Conservation (phyloP, 2,888 invertebrate species). For the Pristionchus entomophagus region DNA sequence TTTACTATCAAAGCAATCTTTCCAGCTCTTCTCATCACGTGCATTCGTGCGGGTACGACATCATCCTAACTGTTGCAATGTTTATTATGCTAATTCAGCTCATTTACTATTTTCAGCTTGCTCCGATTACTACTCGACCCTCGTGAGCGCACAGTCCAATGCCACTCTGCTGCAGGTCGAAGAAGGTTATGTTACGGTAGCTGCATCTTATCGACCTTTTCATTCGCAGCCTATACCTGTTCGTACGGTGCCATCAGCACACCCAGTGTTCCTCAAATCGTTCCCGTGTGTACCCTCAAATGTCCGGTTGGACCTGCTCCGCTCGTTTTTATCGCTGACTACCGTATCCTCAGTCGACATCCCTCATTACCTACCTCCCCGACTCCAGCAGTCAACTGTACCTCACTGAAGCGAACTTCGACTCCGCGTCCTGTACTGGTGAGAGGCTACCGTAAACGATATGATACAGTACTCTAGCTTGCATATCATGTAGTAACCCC, state of each 20-base stretch:
- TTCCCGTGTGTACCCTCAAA: neutral
- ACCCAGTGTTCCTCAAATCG: neutral
- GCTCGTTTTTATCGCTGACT: neutral
- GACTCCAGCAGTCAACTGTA: neutral
- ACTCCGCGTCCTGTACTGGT: neutral
- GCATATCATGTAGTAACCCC: too few relatives aligned
- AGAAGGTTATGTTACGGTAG: neutral
- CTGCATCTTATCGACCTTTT: neutral
- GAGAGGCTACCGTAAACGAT: neutral
- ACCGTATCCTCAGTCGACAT: neutral
- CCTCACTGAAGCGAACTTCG: neutral
- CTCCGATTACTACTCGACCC: constrained; percentile 9
- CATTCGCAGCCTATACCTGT: neutral
- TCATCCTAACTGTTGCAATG: too few relatives aligned
- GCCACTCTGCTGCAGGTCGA: neutral
- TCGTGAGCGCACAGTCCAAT: neutral
- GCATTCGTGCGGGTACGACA: neutral
- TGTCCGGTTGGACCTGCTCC: neutral
- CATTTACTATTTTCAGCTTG: constrained; percentile 1
- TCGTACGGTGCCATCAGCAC: neutral
- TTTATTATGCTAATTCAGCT: too few relatives aligned
- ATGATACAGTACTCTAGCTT: neutral
- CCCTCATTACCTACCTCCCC: neutral
- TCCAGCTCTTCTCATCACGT: neutral
- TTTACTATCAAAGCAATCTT: neutral